phyloP scores from a whole-genome alignment of 2,888 invertebrate genomes.

The Mythimna lalbum region DNA sequence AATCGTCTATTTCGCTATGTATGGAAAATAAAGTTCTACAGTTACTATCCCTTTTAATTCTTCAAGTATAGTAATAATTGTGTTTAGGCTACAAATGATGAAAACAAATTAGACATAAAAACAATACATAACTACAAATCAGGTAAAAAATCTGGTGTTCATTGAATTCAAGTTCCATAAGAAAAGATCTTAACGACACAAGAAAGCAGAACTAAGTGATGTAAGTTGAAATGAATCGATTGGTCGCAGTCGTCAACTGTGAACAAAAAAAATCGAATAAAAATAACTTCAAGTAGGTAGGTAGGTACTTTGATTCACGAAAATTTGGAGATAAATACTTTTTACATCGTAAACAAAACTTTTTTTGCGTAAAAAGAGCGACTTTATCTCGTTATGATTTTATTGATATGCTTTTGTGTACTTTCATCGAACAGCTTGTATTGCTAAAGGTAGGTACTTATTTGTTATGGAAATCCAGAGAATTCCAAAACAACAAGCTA shows the following conservation, averaged over 20 bases:
- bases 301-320: background rate
- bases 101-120: too few species aligned
- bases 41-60: too few species aligned
- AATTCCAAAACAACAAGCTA: background rate
- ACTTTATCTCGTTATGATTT: background rate
- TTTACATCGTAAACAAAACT: background rate
- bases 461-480: background rate
- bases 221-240: slow-evolving; percentile 32
- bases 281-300: background rate
- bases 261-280: slow-evolving; percentile 14
- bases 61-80: too few species aligned
- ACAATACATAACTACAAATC: too few species aligned
- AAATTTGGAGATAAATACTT: background rate
- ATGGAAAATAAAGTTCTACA: too few species aligned
- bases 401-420: slow-evolving; percentile 6
- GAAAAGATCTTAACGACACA: slow-evolving; percentile 4
- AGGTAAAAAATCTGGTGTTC: too few species aligned
- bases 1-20: too few species aligned
- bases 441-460: background rate
- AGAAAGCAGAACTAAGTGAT: slow-evolving; percentile 27
- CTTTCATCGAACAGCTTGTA: background rate
- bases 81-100: too few species aligned
- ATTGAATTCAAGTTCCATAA: slow-evolving; percentile 3
- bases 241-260: background rate
- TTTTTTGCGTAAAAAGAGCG: background rate